Evolutionary conservation across 2,888 invertebrate species (phyloP).

Genomic region (Pristionchus maxplancki): DNA sequence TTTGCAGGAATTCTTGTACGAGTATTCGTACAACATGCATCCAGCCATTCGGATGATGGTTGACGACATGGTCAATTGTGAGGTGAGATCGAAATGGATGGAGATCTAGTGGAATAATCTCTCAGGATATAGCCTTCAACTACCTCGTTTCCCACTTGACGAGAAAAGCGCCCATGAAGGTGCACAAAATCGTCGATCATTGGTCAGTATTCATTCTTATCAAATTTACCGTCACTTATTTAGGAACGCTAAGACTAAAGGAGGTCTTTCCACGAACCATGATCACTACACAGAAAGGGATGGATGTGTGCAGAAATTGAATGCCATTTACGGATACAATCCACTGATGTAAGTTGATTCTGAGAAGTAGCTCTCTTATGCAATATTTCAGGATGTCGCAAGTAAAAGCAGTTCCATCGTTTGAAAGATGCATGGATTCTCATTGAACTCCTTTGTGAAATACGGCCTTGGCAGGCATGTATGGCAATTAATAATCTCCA

Average conservation of each 20-base stretch:
- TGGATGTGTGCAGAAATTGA: not conserved
- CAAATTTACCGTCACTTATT: no score
- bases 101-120: no score
- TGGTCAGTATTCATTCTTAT: no score
- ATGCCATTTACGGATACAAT: conserved; percentile 23
- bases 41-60: conserved; percentile 95
- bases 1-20: conserved; percentile 89
- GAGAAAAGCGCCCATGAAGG: not conserved
- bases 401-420: not conserved
- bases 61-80: conserved; percentile 98
- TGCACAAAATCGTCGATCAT: not conserved
- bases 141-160: conserved; percentile 29
- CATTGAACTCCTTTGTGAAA: no score
- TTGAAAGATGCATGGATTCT: not conserved
- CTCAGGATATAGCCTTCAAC: conserved; percentile 26
- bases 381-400: not conserved
- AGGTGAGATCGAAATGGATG: no score
- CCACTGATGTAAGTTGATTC: conserved; percentile 81
- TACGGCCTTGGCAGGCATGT: no score
- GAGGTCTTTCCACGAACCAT: not conserved
- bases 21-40: conserved; percentile 93
- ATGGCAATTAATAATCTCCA: no score
- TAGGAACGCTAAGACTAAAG: not conserved
- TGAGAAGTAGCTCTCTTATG: not conserved
- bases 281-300: not conserved